phyloP scores from a whole-genome alignment of 2,113 vertebrate genomes.

The Myiopsitta monachus region DNA sequence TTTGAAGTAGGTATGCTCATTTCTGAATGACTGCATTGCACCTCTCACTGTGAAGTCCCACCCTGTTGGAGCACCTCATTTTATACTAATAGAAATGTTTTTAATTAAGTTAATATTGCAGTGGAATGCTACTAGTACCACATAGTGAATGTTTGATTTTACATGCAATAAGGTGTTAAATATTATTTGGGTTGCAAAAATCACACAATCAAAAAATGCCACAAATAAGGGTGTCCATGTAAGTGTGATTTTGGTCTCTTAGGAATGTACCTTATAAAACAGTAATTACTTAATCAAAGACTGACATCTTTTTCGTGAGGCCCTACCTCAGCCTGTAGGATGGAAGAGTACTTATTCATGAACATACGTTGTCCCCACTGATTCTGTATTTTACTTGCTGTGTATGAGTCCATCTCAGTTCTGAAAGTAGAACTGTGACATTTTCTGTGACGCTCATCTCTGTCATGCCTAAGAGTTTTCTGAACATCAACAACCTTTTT shows the following conservation, averaged over 20 bases:
- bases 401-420: neutral
- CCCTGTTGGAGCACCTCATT: neutral
- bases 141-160: neutral
- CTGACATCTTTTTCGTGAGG: neutral
- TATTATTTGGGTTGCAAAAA: neutral
- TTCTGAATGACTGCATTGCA: neutral
- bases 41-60: neutral
- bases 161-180: neutral
- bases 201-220: neutral
- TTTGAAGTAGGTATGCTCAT: neutral
- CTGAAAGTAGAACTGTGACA: neutral
- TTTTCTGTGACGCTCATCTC: neutral
- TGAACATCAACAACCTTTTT: neutral
- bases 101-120: neutral
- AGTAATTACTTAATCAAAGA: neutral
- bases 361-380: neutral
- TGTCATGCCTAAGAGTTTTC: neutral
- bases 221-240: neutral
- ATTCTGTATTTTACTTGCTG: neutral
- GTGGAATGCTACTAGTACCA: neutral
- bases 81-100: neutral
- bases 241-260: neutral
- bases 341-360: neutral
- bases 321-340: neutral
- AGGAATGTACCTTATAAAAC: neutral